Base-by-base conservation (phyloP, 2,113 vertebrate genomes). In the Phylloscopus trochiloides region DNA sequence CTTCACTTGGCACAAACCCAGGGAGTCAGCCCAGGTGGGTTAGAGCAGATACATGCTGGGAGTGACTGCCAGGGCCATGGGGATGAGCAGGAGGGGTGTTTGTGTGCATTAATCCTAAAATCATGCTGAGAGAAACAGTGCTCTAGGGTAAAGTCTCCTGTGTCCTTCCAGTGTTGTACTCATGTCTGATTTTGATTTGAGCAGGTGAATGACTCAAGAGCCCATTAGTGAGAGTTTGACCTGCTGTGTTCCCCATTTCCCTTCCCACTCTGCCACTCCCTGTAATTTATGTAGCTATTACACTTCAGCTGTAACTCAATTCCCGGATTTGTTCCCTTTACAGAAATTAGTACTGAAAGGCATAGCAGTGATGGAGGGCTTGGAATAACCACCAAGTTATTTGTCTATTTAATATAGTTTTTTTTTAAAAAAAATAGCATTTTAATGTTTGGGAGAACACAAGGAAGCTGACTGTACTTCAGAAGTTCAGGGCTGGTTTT, bases 241-340 rank as follows among this genome's bases (percentile, higher is more conserved):
- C 82, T 79, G n/a, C 61, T 55, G 5, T 51, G 84, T 66, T 91
- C 90, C 75, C 54, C 31, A 48, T 86, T 96, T 96, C 78, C 86
- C 80, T 89, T 83, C 86, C 89, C 87, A 76, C 62, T 89, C 90
- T 91, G 94, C 86, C 92, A 83, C n/a, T 86, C 45, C 1, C 6
- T 75, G 7, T 93, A 94, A 96, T 95, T 96, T 94, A 93, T 86
- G 86, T 76, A 75, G 66, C 85, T 93, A 51, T 92, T 95, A 86
- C 79, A 75, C 68, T 95, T 94, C 55, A 74, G 90, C 61, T 89
- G 95, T 96, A 97, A 96, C 68, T 89, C 92, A 95, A 72, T 93
- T 95, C 94, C 88, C 0, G 1, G 48, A 65, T 95, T 85, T 91
- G 74, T 81, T 92, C 74, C 65, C 92, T 82, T 92, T 86, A 75